Base-by-base conservation (phyloP, 1,140 invertebrate genomes). In the Drosophila subobscura region DNA sequence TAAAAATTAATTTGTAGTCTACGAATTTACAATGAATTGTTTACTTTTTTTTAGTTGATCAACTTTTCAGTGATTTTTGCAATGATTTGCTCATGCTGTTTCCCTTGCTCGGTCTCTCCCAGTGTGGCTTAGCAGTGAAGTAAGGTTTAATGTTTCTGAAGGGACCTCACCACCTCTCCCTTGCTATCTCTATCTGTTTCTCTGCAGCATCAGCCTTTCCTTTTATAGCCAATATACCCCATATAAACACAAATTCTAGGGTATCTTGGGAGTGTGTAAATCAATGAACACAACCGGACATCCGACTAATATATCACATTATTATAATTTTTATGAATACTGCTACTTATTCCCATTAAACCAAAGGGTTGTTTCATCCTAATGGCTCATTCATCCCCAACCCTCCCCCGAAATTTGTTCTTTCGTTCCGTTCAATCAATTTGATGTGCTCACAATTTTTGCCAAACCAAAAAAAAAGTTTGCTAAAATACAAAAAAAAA, bases 291-390 rank as follows among this genome's bases (percentile, higher is more conserved):
- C 57, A 67, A 66, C 50, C 81, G 83, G 83, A 86, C 74, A 70
- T 86, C 83, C 78, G 72, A 27, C 61, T 64, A 60, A 77, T 81
- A 81, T 64, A 72, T 88, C 67, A 88, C 51, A 73, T 67, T 79
- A 66, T 64, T 75, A 72, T 74, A 67, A 73, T 72, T 61, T 78
- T 53, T 71, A 51, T 57, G 60, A 20, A 44, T 61, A 42, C 33
- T 29, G 37, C 66, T 54, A 61, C 49, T 51, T 46, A 44, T 53
- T 22, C 12, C 0, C 20, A 33, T 40, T 42, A 33, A 27, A 25
- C n/a, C 8, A 29, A 73, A 74, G 60, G 72, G 72, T 55, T 74
- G 53, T 73, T 57, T 66, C 60, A 66, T 59, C 73, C 54, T 72
- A 40, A 54, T 67, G 33, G 33, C 8, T 33, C 29, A 27, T 10